Conservation (phyloP, 2,113 vertebrate species). For the Cebidichthys violaceus region DNA sequence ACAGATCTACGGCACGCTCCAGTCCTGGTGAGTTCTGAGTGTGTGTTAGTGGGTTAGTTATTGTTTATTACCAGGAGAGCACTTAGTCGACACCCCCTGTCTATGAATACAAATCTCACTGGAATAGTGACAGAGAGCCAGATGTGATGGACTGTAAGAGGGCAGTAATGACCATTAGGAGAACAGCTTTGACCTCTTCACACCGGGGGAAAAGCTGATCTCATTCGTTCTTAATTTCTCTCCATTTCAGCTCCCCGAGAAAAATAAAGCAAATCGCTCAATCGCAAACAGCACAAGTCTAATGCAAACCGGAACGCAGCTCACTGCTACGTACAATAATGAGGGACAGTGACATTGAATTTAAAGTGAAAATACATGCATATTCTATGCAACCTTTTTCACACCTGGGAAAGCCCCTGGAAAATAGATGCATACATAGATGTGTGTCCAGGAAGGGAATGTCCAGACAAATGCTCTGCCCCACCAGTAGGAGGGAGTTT, state of each 20-base stretch:
- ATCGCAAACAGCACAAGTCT: conserved; percentile 27
- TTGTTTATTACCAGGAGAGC: conserved; percentile 50
- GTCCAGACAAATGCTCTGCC: background rate
- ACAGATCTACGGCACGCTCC: conserved; percentile 55
- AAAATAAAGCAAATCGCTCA: conserved; percentile 36
- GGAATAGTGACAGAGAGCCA: conserved; percentile 38
- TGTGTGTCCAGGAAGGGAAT: conserved; percentile 1
- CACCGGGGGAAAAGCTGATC: conserved; percentile 49
- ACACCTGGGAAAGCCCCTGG: conserved; percentile 23
- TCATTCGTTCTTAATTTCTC: conserved; percentile 58
- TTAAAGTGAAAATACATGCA: conserved; percentile 33
- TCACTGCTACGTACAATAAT: conserved; percentile 47
- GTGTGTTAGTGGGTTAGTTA: conserved; percentile 37
- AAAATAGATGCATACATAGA: conserved; percentile 40
- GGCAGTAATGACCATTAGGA: conserved; percentile 54
- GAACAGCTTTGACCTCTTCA: conserved; percentile 67
- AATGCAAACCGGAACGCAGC: conserved; percentile 27
- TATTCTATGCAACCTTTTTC: conserved; percentile 49
- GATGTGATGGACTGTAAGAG: conserved; percentile 25
- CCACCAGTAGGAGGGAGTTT: background rate
- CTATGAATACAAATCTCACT: conserved; percentile 4
- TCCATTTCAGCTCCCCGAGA: conserved; percentile 34
- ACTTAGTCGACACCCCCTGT: conserved; percentile 26
- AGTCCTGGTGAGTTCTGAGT: conserved; percentile 39
- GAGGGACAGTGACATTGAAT: conserved; percentile 30